Conservation (phyloP, 1,140 invertebrate genomes). For the Caenorhabditis tropicalis region DNA sequence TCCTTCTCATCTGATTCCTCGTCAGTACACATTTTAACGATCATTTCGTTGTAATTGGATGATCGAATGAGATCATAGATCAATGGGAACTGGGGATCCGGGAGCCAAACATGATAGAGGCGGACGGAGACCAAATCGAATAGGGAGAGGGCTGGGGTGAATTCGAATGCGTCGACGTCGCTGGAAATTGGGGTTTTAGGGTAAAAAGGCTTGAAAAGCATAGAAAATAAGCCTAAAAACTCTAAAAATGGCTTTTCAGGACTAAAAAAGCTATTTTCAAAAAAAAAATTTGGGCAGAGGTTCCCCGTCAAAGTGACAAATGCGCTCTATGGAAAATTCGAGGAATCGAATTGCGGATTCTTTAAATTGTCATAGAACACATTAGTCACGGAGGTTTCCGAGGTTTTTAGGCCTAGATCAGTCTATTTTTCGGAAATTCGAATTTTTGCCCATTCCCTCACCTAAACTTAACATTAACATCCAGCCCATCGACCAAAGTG, state of each 20-base stretch:
- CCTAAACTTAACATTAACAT: slow-evolving; percentile 29
- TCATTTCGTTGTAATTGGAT: slow-evolving; percentile 23
- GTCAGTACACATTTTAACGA: not conserved
- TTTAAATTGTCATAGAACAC: too few species aligned
- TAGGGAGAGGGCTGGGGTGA: not conserved
- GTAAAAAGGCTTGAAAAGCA: not conserved
- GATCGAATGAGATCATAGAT: not conserved
- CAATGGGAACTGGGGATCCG: not conserved
- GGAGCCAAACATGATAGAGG: slow-evolving; percentile 21
- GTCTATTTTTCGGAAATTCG: not conserved
- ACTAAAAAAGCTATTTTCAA: not conserved
- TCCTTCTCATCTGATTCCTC: not conserved
- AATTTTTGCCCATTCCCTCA: not conserved
- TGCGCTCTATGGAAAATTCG: too few species aligned
- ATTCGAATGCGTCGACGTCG: not conserved
- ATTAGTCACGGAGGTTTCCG: too few species aligned
- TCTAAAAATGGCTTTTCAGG: not conserved
- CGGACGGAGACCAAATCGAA: not conserved
- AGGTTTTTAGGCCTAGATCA: not conserved
- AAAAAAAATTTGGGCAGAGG: too few species aligned
- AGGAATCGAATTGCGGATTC: too few species aligned
- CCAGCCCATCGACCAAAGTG: not conserved
- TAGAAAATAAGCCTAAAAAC: not conserved
- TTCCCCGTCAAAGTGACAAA: too few species aligned
- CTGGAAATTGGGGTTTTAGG: not conserved